A percentile compares a stretch with the other conserved stretches of the same genome.
phyloP scores from a whole-genome alignment of 2,797 vertebrate species.

The Tiaroga cobitis region DNA sequence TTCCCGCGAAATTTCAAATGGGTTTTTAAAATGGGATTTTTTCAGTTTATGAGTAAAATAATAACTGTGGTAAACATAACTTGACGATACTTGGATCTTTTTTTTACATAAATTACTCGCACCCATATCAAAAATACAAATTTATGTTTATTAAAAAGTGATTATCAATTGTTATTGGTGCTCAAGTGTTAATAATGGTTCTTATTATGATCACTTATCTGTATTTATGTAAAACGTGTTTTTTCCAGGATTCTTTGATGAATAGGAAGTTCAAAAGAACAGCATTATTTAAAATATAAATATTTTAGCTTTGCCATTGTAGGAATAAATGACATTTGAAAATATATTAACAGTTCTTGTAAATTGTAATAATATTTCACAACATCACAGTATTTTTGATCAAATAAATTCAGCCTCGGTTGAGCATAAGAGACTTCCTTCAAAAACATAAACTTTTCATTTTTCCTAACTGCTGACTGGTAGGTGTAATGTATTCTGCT shows the following conservation, averaged over 20 bases:
- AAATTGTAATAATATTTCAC: not conserved
- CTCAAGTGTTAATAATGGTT: not conserved
- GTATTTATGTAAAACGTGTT: not conserved
- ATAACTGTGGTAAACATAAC: not conserved
- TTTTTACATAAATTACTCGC: not conserved
- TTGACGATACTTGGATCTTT: not conserved
- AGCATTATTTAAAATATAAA: too few relatives aligned
- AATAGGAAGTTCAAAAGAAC: too few relatives aligned
- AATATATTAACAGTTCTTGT: not conserved
- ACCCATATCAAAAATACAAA: not conserved
- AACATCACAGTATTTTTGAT: not conserved
- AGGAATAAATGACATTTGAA: not conserved
- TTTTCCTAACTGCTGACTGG: not conserved
- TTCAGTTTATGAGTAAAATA: not conserved
- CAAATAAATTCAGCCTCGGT: not conserved
- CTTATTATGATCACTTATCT: not conserved
- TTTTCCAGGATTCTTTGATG: not conserved
- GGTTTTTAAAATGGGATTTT: not conserved
- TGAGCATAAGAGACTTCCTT: not conserved
- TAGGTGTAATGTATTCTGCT: not conserved
- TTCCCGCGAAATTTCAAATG: not conserved
- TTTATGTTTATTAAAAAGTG: not conserved
- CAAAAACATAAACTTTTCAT: too few relatives aligned
- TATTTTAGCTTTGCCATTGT: not conserved
- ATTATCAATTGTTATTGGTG: not conserved